These are phyloP conservation scores for Regulus satrapa DNA, from an alignment of 2,113 vertebrate species.

Conservation along the genomic window DNA sequence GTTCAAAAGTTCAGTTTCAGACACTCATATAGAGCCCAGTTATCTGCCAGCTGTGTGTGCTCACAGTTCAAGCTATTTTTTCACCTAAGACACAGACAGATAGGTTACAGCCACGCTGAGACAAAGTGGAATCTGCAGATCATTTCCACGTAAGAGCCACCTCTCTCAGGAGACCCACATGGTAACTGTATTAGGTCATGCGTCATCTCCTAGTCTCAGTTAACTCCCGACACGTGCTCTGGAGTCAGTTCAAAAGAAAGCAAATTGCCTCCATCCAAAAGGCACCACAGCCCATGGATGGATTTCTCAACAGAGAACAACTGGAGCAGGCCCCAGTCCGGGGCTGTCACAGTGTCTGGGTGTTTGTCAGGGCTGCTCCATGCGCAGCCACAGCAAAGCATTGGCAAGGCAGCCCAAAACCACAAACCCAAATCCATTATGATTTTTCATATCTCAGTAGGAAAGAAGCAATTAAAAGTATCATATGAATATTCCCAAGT, in stretches of 20 bases:
- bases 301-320: background rate
- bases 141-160: background rate
- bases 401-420: background rate
- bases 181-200: background rate
- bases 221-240: background rate
- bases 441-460: background rate
- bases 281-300: background rate
- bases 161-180: background rate
- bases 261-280: background rate
- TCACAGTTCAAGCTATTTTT: background rate
- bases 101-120: background rate
- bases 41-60: background rate
- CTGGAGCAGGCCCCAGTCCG: background rate
- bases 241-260: constrained; percentile 14
- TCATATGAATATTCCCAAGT: background rate
- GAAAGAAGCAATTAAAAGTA: constrained; percentile 3
- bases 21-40: background rate
- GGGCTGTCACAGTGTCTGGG: background rate
- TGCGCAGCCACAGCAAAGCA: background rate
- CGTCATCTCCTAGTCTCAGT: background rate
- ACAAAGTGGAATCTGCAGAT: background rate
- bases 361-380: background rate
- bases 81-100: background rate
- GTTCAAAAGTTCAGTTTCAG: background rate
- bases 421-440: background rate